Conservation (phyloP, 2,113 vertebrate genomes). For the Dascyllus trimaculatus region DNA sequence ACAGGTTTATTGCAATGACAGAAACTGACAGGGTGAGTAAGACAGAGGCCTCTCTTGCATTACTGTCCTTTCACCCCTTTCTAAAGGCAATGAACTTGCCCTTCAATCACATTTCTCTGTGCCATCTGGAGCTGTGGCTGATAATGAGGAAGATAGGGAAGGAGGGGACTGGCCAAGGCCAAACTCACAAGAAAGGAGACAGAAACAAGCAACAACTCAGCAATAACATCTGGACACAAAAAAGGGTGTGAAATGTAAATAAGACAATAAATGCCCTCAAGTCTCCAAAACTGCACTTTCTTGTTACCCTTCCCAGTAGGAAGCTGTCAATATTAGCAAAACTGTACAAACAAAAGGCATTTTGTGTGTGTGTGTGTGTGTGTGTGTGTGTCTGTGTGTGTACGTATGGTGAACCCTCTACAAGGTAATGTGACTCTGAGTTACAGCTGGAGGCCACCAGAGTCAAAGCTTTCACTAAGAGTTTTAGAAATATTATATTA, state of each 20-base stretch:
- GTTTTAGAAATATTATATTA: conserved; percentile 67
- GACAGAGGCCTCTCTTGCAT: neutral
- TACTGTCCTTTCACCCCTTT: neutral
- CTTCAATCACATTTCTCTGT: conserved; percentile 26
- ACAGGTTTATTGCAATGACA: conserved; percentile 25
- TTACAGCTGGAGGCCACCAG: conserved; percentile 64
- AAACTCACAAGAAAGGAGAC: conserved; percentile 52
- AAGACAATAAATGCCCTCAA: conserved; percentile 26
- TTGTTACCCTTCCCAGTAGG: conserved; percentile 37
- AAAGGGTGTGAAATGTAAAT: conserved; percentile 58
- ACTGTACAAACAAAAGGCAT: conserved; percentile 57
- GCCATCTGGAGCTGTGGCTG: conserved; percentile 59
- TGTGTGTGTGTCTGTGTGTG: conserved; percentile 18
- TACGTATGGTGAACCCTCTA: conserved; percentile 28
- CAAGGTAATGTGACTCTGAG: conserved; percentile 64
- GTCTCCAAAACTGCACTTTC: conserved; percentile 44
- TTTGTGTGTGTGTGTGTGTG: conserved; percentile 4
- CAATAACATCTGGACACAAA: conserved; percentile 65
- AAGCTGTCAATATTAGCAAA: conserved; percentile 65
- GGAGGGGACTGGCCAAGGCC: conserved; percentile 59
- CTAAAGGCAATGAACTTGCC: conserved; percentile 22
- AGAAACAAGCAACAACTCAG: conserved; percentile 43
- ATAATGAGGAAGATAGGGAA: conserved; percentile 47
- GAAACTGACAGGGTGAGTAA: conserved; percentile 12
- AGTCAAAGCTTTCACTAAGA: conserved; percentile 51